Conservation (phyloP, 2,113 vertebrate species). For the Neopipo cinnamomea region DNA sequence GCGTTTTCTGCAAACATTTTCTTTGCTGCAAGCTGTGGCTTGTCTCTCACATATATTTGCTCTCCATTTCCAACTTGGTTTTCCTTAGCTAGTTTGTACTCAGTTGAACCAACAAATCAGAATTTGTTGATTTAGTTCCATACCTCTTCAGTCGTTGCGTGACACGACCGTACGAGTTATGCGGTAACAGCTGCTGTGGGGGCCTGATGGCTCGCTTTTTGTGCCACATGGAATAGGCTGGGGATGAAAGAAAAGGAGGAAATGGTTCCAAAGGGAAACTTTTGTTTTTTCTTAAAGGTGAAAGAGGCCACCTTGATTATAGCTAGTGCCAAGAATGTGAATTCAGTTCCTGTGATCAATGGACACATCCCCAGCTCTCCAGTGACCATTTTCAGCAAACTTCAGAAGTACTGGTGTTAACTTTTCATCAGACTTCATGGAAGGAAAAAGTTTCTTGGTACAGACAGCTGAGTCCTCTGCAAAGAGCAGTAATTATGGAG, state of each 20-base stretch:
- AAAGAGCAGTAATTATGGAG: background rate
- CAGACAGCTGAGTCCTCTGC: background rate
- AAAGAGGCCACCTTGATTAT: background rate
- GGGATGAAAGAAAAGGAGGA: background rate
- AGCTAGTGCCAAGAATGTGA: background rate
- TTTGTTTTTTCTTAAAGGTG: slow-evolving; percentile 4
- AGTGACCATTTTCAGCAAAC: background rate
- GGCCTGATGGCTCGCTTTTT: background rate
- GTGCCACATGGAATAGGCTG: slow-evolving; percentile 5
- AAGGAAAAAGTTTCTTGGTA: background rate
- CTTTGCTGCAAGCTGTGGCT: slow-evolving; percentile 86
- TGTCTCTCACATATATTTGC: slow-evolving; percentile 81
- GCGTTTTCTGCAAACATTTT: slow-evolving; percentile 91
- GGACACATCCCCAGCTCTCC: background rate
- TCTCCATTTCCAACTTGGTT: slow-evolving; percentile 72
- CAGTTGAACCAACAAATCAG: slow-evolving; percentile 76
- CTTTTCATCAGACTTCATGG: background rate
- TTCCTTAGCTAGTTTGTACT: slow-evolving; percentile 77
- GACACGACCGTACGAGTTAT: slow-evolving; percentile 54
- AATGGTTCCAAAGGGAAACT: slow-evolving; percentile 22
- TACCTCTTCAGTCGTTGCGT: slow-evolving; percentile 62
- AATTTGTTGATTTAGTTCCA: slow-evolving; percentile 77
- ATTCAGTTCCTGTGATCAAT: background rate
- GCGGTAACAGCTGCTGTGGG: background rate
- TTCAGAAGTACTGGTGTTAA: background rate